Conservation (phyloP, 2,797 vertebrate species). For the Hapalemur alaotrensis region DNA sequence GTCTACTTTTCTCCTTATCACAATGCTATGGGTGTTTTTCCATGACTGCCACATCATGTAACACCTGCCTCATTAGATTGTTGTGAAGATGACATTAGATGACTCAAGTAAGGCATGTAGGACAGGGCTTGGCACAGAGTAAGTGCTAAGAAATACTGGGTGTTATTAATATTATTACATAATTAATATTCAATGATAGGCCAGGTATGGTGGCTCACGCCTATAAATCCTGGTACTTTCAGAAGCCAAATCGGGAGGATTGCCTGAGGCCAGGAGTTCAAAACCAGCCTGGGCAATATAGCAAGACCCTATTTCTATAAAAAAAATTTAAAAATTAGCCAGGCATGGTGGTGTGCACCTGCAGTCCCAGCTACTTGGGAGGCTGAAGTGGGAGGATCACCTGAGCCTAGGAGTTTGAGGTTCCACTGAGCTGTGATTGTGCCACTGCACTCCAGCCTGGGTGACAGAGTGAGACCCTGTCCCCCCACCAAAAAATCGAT, state of each 20-base stretch:
- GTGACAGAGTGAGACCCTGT: background rate
- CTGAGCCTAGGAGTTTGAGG: too few relatives aligned
- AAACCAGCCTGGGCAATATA: background rate
- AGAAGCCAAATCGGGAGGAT: background rate
- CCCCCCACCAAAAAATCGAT: background rate
- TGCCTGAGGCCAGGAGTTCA: background rate
- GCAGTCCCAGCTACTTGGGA: too few relatives aligned
- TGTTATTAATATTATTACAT: background rate
- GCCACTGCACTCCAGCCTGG: background rate
- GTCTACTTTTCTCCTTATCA: background rate
- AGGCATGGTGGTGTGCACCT: too few relatives aligned
- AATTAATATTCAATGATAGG: background rate
- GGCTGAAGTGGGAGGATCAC: too few relatives aligned
- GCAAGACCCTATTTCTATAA: background rate
- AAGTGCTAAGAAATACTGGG: fast-evolving
- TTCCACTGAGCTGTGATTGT: too few relatives aligned
- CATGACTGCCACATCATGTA: fast-evolving
- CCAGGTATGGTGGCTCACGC: background rate
- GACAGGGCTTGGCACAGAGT: fast-evolving
- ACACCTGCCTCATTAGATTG: background rate
- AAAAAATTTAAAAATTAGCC: too few relatives aligned
- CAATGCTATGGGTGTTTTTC: fast-evolving
- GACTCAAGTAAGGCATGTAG: fast-evolving
- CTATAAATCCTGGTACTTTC: background rate
- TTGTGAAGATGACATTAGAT: background rate